Conservation (phyloP, 2,888 invertebrate species). For the Rugalucina vietnamica region DNA sequence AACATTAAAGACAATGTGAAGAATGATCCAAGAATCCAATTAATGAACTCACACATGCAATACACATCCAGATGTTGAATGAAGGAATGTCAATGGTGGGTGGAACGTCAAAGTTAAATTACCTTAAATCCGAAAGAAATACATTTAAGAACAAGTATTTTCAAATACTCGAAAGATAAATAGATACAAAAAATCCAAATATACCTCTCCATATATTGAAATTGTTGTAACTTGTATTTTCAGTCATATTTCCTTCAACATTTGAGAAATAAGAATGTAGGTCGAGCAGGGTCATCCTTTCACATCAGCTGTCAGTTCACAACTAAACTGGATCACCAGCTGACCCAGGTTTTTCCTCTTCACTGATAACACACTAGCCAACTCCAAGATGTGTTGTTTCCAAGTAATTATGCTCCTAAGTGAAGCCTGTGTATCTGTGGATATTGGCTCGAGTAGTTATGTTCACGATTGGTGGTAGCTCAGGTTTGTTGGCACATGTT, state of each 20-base stretch:
- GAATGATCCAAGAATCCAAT: neutral
- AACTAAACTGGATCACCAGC: constrained; percentile 53
- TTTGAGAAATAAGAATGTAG: constrained; percentile 75
- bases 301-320: constrained; percentile 64
- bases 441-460: constrained; percentile 62
- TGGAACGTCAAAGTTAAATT: constrained; percentile 32
- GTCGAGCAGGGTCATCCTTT: constrained; percentile 78
- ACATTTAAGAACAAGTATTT: neutral
- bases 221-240: constrained; percentile 71
- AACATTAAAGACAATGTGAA: neutral
- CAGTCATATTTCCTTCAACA: constrained; percentile 72
- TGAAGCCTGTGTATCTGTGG: constrained; percentile 66
- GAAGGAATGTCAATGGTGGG: constrained; percentile 58
- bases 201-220: constrained; percentile 78
- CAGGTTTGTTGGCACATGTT: constrained; percentile 74
- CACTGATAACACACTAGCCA: constrained; percentile 18
- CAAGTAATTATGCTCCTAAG: constrained; percentile 65
- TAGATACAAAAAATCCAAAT: constrained; percentile 61
- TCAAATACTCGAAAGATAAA: constrained; percentile 21
- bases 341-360: constrained; percentile 48
- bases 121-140: neutral
- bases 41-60: constrained; percentile 4
- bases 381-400: constrained; percentile 54
- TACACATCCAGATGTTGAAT: constrained; percentile 46
- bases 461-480: constrained; percentile 71